Base-by-base conservation (phyloP, 2,797 vertebrate species). In the Hozukius guyotensis region DNA sequence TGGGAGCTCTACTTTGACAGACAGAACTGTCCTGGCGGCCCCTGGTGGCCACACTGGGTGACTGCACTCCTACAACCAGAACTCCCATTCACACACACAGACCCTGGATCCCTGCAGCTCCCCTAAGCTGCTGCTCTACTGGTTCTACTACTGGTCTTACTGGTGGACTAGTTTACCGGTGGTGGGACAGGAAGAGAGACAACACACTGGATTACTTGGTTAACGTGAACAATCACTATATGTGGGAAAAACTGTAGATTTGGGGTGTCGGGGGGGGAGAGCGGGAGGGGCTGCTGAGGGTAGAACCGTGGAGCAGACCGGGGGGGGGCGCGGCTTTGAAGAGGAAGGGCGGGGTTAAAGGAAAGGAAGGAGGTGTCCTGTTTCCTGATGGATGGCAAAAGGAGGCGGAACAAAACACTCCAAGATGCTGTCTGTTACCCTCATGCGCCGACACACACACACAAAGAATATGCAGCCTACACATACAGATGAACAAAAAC, bases 81-180 rank as follows among this genome's bases (percentile, higher is more conserved):
- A 93, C 91, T 90, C 86, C 92, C 92, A 86, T 89, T 86, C 91
- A 89, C 71, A 81, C 92, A 93, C 87, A 52, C 75, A 87, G 92
- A 91, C 82, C 93, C 92, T 86, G 70, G 42, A 77, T 52, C 27
- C 62, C 60, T 16, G 29, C 76, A 32, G 24, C 13, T 31, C 57
- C 55, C 46, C 6, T 1, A 3, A 20, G 20, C n/a, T 42, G 31
- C 38, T 52, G 46, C n/a, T 67, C 4, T 7, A 22, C 63, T n/a
- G 24, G 63, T 6, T 8, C 29, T 20, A 10, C 20, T 11, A 6
- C 77, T 67, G 60, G 69, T 86, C 18, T 75, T 20, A 77, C 13
- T 38, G 32, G 12, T 42, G 27, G 20, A 76, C 55, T 12, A 2
- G n/a, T 68, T 38, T 0, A 59, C 20, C 46, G 24, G 14, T 69